A percentile compares a stretch with the other conserved stretches of the same genome.
Evolutionary conservation across 2,797 vertebrate genomes (phyloP).

Genomic region (Tolypeutes matacus): DNA sequence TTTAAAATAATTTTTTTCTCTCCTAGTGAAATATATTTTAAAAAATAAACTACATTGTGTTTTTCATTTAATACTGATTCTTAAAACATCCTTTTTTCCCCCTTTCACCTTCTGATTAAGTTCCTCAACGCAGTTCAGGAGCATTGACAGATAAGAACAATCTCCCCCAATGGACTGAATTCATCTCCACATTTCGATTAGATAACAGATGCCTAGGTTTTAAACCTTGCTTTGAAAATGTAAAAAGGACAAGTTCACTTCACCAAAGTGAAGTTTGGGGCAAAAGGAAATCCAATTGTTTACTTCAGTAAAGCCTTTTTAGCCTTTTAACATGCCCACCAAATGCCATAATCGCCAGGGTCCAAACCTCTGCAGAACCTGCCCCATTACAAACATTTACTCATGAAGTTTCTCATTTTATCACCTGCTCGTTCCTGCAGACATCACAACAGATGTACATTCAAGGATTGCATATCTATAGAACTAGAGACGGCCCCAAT

Average conservation of each 20-base stretch:
- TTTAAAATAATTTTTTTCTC: constrained; percentile 13
- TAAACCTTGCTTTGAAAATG: constrained; percentile 35
- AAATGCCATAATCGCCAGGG: background rate
- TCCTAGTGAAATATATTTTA: background rate
- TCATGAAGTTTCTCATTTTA: background rate
- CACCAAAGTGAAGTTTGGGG: background rate
- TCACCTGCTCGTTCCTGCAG: background rate
- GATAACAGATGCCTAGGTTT: constrained; percentile 6
- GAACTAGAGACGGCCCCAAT: background rate
- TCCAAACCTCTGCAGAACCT: constrained; percentile 24
- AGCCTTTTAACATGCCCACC: background rate
- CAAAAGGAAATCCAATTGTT: background rate
- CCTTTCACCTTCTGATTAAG: constrained; percentile 18
- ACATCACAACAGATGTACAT: background rate
- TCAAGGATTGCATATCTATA: background rate
- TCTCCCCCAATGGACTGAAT: background rate
- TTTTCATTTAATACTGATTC: constrained; percentile 16
- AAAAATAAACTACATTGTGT: background rate
- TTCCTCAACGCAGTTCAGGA: background rate
- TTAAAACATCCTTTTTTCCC: background rate
- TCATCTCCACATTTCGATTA: background rate
- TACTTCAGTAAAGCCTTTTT: background rate
- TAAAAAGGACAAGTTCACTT: background rate
- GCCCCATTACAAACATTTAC: background rate
- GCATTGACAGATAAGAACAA: background rate